Base-by-base conservation (phyloP, 2,113 vertebrate genomes). In the Gnathonemus longibarbis region DNA sequence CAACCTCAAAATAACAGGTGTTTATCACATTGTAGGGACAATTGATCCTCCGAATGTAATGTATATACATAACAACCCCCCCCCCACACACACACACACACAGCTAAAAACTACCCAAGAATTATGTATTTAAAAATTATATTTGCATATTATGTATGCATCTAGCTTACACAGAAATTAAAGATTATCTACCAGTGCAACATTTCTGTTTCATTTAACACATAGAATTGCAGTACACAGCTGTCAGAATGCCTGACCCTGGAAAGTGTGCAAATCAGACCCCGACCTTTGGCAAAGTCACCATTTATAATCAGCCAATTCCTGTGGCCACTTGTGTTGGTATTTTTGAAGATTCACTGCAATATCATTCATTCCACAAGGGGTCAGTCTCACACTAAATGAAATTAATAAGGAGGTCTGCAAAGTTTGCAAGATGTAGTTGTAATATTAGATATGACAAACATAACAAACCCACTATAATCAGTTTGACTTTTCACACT, bases 301-400 rank as follows among this genome's bases (percentile, higher is more conserved):
- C 84, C 49, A 53, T 56, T 42, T 58, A 87, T 39, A 53, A 56
- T 17, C 50, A 35, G 31, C 19, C 15, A 17, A 56, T 15, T 31
- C 17, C 86, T 87, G 31, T 9, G 15, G 62, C n/a, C 9, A 27
- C 31, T 21, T 21, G 49, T 3, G 27, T 21, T 17, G 5, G 74
- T 27, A 24, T n/a, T 31, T 87, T 52, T 87, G 24, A 27, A 27
- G n/a, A 17, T 48, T 56, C 49, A 19, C 31, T 87, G 31, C 21
- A 56, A 53, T 87, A 35, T 50, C 50, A 49, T 87, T 39, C 50
- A 35, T 58, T 56, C 86, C 86, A 87, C 86, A 53, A 87, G 86
- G 49, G 86, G 86, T 53, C 86, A 87, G 50, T 53, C 11, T 87
- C 52, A 39, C 46, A 11, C 86, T 86, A 27, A 27, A 49, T 27